These are phyloP conservation scores for Drosophila rubida DNA, from an alignment of 2,888 invertebrate genomes.

Conservation along the genomic window DNA sequence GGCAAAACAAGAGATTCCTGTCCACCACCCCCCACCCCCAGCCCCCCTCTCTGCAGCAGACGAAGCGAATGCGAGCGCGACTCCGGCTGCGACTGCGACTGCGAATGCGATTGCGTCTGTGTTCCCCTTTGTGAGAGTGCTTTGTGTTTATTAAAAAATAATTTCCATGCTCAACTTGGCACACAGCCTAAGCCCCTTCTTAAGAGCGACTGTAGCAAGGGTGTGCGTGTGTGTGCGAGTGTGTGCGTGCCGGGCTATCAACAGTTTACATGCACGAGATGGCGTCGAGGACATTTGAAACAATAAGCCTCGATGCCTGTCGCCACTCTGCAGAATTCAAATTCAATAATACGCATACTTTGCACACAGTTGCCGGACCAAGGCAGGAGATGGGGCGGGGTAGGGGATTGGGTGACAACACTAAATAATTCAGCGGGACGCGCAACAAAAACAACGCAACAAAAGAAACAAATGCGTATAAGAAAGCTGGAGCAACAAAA, in stretches of 20 bases:
- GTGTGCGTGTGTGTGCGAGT: conserved; percentile 23
- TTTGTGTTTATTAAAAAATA: conserved; percentile 81
- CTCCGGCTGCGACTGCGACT: conserved; percentile 11
- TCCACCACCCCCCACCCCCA: background rate
- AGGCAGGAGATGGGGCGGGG: background rate
- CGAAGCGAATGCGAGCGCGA: conserved; percentile 22
- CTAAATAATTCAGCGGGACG: conserved; percentile 76
- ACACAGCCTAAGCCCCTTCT: conserved; percentile 39
- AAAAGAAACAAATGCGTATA: background rate
- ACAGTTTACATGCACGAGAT: conserved; percentile 75
- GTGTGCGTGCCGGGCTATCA: conserved; percentile 55
- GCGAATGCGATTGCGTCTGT: conserved; percentile 15
- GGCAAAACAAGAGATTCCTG: conserved; percentile 18
- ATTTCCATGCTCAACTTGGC: conserved; percentile 76
- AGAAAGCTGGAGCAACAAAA: background rate
- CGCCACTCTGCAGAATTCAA: conserved; percentile 41
- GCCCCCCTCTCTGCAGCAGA: conserved; percentile 12
- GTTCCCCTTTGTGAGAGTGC: conserved; percentile 51
- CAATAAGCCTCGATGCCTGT: conserved; percentile 72
- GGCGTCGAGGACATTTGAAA: conserved; percentile 71
- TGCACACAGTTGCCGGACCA: conserved; percentile 14
- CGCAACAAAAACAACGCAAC: background rate
- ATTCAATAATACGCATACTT: conserved; percentile 75
- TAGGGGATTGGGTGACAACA: conserved; percentile 53
- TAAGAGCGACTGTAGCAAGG: conserved; percentile 13